phyloP scores from a whole-genome alignment of 2,888 invertebrate genomes.

The Gasteruption jaculator region DNA sequence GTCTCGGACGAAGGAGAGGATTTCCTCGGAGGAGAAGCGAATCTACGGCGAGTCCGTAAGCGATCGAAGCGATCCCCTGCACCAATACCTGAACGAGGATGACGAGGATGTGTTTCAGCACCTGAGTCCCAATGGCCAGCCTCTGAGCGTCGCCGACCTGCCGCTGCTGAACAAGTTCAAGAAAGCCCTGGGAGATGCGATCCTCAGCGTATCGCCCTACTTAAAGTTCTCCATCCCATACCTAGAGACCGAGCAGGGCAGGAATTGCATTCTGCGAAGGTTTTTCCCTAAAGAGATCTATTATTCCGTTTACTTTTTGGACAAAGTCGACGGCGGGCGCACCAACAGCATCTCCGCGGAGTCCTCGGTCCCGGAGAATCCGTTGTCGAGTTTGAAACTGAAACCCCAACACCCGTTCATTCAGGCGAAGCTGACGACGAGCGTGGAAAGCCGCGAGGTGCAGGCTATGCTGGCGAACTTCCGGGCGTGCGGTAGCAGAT shows the following conservation, averaged over 20 bases:
- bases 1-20: slow-evolving; percentile 27
- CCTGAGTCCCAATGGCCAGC: slow-evolving; percentile 44
- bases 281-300: slow-evolving; percentile 73
- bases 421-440: slow-evolving; percentile 63
- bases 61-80: slow-evolving; percentile 83
- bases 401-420: slow-evolving; percentile 73
- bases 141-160: slow-evolving; percentile 56
- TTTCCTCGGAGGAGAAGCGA: slow-evolving; percentile 45
- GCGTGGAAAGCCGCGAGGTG: slow-evolving; percentile 62
- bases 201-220: slow-evolving; percentile 83
- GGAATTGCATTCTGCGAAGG: slow-evolving; percentile 66
- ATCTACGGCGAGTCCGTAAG: slow-evolving; percentile 59
- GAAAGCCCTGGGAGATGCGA: slow-evolving; percentile 68
- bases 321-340: slow-evolving; percentile 40
- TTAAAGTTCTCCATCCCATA: slow-evolving; percentile 81
- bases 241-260: slow-evolving; percentile 79
- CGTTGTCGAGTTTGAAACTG: slow-evolving; percentile 36
- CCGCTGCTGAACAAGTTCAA: slow-evolving; percentile 67
- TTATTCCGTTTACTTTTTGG: slow-evolving; percentile 62
- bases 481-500: slow-evolving; percentile 74
- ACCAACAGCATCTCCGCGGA: slow-evolving; percentile 26
- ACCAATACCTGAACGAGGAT: slow-evolving; percentile 53
- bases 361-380: slow-evolving; percentile 20
- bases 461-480: slow-evolving; percentile 78
- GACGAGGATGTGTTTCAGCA: slow-evolving; percentile 49